Conservation (phyloP, 2,888 invertebrate species). For the Archips xylosteana region DNA sequence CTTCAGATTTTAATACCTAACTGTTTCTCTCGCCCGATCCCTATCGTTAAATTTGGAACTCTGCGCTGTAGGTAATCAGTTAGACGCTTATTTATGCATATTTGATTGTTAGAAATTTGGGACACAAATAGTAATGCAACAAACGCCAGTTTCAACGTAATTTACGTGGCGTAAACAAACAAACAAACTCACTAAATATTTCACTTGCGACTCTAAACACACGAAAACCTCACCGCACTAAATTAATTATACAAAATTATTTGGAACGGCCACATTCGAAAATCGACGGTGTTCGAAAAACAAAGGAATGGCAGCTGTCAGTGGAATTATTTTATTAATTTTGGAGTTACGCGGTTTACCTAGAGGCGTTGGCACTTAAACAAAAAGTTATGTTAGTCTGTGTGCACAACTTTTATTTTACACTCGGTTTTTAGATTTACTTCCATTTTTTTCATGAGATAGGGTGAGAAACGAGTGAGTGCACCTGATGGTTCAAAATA, state of each 20-base stretch:
- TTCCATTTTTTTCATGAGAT: not conserved
- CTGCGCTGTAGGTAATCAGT: too few species aligned
- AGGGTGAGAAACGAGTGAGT: not conserved
- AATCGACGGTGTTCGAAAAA: conserved; percentile 45
- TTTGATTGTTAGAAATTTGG: too few species aligned
- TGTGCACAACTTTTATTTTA: not conserved
- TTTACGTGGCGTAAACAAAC: not conserved
- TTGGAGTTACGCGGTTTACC: conserved; percentile 41
- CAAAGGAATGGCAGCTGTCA: conserved; percentile 64
- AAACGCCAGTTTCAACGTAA: not conserved
- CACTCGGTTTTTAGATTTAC: not conserved
- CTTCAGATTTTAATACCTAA: too few species aligned
- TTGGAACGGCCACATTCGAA: conserved; percentile 47
- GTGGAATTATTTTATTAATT: conserved; percentile 43
- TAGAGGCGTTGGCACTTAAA: conserved; percentile 28
- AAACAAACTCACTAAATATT: not conserved
- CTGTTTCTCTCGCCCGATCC: too few species aligned
- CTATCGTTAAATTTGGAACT: too few species aligned
- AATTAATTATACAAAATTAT: conserved; percentile 55
- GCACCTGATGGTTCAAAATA: too few species aligned
- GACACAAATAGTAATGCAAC: too few species aligned
- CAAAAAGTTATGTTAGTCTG: conserved; percentile 12
- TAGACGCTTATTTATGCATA: too few species aligned
- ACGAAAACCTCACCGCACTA: conserved; percentile 50
- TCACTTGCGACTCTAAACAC: not conserved